Evolutionary conservation across 2,888 invertebrate genomes (phyloP).

Genomic region (Glyphotaelius pellucidus): DNA sequence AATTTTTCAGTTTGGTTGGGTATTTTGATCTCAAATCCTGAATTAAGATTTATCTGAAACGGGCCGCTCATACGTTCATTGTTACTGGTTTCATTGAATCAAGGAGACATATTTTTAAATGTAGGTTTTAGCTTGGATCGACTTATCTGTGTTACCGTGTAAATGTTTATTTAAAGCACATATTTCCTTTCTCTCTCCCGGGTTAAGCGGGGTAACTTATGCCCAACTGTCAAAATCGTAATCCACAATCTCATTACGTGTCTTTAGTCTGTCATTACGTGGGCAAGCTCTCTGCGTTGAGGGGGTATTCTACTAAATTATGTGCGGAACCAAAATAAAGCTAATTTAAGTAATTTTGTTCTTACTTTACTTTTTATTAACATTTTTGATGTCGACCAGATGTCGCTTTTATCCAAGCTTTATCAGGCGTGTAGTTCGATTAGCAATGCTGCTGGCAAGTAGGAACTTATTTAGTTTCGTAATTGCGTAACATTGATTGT

Average conservation of each 20-base stretch:
- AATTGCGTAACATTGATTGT: no score
- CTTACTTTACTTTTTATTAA: no score
- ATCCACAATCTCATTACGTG: not conserved
- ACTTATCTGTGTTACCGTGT: not conserved
- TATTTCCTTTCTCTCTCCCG: not conserved
- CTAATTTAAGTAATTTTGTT: not conserved
- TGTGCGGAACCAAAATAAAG: not conserved
- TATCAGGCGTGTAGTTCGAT: no score
- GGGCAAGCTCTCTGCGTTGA: not conserved
- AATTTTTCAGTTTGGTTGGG: no score
- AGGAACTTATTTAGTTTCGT: no score
- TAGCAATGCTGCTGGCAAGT: no score
- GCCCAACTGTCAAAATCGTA: not conserved
- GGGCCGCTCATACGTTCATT: no score
- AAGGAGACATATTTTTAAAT: not conserved
- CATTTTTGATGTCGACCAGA: no score
- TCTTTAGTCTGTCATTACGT: not conserved
- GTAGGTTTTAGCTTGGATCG: not conserved
- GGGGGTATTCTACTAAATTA: not conserved
- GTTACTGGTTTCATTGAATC: no score
- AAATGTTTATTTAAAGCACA: not conserved
- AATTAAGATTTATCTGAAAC: no score
- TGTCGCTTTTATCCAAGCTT: no score
- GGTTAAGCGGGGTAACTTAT: not conserved
- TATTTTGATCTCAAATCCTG: no score